Base-by-base conservation (phyloP, 1,140 invertebrate genomes). In the Probaryconus sp. region DNA sequence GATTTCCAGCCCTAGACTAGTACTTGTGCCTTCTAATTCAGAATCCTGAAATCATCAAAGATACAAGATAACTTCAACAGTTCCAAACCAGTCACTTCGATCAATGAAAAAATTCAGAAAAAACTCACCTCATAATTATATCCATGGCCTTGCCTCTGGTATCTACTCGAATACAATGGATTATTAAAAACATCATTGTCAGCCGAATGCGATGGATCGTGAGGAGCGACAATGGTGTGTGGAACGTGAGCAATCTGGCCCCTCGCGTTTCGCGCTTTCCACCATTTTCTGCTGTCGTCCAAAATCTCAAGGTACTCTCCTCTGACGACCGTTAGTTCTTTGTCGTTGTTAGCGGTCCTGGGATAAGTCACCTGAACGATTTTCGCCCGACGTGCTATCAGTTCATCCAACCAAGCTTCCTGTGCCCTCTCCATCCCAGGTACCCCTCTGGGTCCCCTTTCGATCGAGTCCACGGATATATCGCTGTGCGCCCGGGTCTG, bases 241-340 rank as follows among this genome's bases (percentile, higher is more conserved):
- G 98, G 98, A 37, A 99, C 97, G 86, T 98, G 97, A 24, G 96
- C 97, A 5, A 95, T 89, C 81, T 96, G 92, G 2, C 95, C 95
- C 64, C 93, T 91, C 18, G 91, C 91, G 85, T 99, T 99, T 56
- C 96, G 91, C 63, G 97, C 95, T 88, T 98, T 97, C 98, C 98
- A 99, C 98, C 98, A 99, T 85, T 99, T 99, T 71, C 97, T 91
- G 28, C 92, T 94, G 85, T 98, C 96, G 83, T 99, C 97, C 40
- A 99, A 88, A 30, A 98, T 92, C 91, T 99, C 96, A 11, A 99
- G 88, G 84, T 95, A 97, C 88, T 99, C 98, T 70, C 97, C 97
- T 69, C 97, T 91, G 24, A 95, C 92, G 0, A 99, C 97, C 11
- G 95, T 98, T 45, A 99, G 89, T 85, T 99, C 98, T 86, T 99